Evolutionary conservation across 30 jellyfish, hydroid and myxozoan genomes (phyloP), one percentile per base, ranked within the genome.

Genomic region (Catostylus mosaicus): DNA sequence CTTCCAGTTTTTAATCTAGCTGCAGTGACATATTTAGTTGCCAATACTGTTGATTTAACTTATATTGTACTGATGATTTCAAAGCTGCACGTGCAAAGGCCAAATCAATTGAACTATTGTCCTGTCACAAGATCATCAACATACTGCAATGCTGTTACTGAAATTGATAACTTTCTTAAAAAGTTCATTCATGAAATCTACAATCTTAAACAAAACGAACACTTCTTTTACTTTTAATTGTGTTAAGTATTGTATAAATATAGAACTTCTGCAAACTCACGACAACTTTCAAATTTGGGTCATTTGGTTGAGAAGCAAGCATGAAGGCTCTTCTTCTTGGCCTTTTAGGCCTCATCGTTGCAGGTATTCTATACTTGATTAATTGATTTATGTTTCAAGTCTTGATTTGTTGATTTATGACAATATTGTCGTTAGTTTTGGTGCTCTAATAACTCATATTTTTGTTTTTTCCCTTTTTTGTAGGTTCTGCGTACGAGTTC

Each of bases 311-410:
- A 52, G 29, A 24, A 69, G 80, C 30, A 67, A 60, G 23, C 37
- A 82, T 82, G 92, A 82, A 69, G 92, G 40, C 54, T 45, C 50
- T 82, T 56, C 50, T 82, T 56, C 80, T 69, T 29, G 80, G 82
- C 62, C 80, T 82, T 5, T 35, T 68, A n/a, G 86, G 86, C 92
- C 92, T 82, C 11, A 67, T 57, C 29, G 20, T 82, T 0, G 85
- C 92, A 31, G 92, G 92, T 82, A 57, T 52, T 80, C n/a, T n/a
- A n/a, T n/a, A n/a, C n/a, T n/a, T n/a, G n/a, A n/a, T n/a, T n/a
- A n/a, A n/a, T n/a, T n/a, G n/a, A n/a, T n/a, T n/a, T n/a, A n/a
- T n/a, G n/a, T n/a, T n/a, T n/a, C n/a, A n/a, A n/a, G n/a, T n/a
- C n/a, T n/a, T n/a, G n/a, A n/a, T n/a, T n/a, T n/a, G n/a, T n/a